Evolutionary conservation across 2,888 invertebrate genomes (phyloP).

Genomic region (Mylabris sibirica): DNA sequence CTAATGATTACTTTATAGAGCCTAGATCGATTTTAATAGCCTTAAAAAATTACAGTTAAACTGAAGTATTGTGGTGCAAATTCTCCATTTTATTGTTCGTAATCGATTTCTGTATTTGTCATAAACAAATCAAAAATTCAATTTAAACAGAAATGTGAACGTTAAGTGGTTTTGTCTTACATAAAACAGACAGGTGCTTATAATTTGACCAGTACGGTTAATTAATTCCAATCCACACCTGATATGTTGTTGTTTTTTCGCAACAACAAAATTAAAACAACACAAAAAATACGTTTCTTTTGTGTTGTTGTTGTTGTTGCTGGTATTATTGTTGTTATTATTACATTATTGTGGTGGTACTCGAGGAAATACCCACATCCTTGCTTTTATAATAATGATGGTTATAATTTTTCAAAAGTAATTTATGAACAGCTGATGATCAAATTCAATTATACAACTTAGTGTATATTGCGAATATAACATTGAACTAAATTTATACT

Average conservation of each 20-base stretch:
- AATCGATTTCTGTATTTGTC: neutral
- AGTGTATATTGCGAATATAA: neutral
- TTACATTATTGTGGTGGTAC: neutral
- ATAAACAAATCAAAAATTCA: neutral
- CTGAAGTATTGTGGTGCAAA: no score
- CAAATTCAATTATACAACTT: neutral
- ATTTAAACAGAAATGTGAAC: neutral
- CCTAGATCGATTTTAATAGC: no score
- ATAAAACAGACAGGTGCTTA: constrained; percentile 2
- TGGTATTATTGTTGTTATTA: neutral
- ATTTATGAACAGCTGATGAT: neutral
- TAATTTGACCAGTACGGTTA: constrained; percentile 1
- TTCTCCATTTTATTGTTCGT: neutral
- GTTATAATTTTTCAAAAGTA: neutral
- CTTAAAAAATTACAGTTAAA: no score
- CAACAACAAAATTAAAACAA: neutral
- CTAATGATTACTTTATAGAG: no score
- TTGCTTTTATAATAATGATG: neutral
- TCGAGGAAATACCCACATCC: constrained; percentile 11
- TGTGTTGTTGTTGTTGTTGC: neutral
- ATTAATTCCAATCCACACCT: constrained; percentile 9
- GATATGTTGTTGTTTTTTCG: neutral
- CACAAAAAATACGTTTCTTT: neutral
- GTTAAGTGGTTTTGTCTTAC: constrained; percentile 1
- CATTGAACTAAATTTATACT: neutral